Evolutionary conservation across 92 coral and sea anemone genomes (phyloP).

Genomic region (Virgularia gustaviana): DNA sequence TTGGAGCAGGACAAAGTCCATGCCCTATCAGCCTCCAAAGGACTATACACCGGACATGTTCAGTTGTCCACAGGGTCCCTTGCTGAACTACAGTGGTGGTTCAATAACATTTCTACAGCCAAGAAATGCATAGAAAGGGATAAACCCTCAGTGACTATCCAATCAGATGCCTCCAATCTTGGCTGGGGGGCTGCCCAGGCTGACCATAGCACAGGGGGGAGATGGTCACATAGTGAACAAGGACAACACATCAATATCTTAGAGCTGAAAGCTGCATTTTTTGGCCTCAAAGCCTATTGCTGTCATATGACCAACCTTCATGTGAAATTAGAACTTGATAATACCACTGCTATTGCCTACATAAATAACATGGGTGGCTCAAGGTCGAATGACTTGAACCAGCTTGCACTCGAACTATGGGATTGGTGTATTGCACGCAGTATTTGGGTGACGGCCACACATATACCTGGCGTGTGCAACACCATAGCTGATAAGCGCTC

Average conservation of each 20-base stretch:
- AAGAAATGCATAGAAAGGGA: constrained; percentile 37
- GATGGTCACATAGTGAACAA: constrained; percentile 51
- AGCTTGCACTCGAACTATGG: constrained; percentile 41
- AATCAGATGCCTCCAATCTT: constrained; percentile 59
- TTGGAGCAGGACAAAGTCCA: constrained; percentile 29
- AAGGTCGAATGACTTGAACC: constrained; percentile 31
- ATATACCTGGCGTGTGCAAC: constrained; percentile 48
- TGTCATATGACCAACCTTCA: constrained; percentile 34
- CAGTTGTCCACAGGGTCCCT: constrained; percentile 14
- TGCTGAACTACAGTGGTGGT: constrained; percentile 34
- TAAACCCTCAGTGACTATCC: constrained; percentile 45
- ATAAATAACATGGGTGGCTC: constrained; percentile 49
- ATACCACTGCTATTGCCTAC: constrained; percentile 53
- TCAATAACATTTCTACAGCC: constrained; percentile 38
- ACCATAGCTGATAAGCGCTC: constrained; percentile 26
- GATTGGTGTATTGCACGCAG: constrained; percentile 36
- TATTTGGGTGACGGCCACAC: constrained; percentile 47
- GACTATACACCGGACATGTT: constrained; percentile 8
- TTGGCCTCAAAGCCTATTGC: constrained; percentile 53
- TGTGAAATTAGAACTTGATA: constrained; percentile 40
- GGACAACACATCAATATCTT: constrained; percentile 47
- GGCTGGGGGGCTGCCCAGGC: constrained; percentile 56
- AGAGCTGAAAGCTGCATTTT: constrained; percentile 57
- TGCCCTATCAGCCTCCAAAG: constrained; percentile 37
- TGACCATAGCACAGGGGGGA: constrained; percentile 51